Evolutionary conservation across 2,113 vertebrate species (phyloP), one percentile per base, ranked within the genome.

Genomic region (Mus pahari): DNA sequence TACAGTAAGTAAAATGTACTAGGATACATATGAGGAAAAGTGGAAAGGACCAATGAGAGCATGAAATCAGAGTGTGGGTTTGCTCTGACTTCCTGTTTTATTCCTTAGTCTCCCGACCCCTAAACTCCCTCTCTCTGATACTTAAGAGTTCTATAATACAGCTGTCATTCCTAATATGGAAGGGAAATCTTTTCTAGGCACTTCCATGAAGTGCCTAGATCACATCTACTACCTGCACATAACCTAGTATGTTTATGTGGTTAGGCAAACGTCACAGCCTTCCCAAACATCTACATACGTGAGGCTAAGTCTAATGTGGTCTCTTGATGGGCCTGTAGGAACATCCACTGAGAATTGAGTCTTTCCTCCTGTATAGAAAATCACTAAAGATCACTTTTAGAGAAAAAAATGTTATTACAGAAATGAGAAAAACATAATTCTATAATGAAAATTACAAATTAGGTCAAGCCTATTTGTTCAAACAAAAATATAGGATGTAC

Each of bases 381-480:
- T 95, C 68, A 70, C 62, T 60, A 90, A 71, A 5, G 22, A 5
- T 70, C 48, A 62, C 20, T 50, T 1, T 89, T 2, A 2, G 55
- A 5, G 6, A 10, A 42, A 31, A 50, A 20, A 87, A 48, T 42
- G 11, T 13, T 75, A 55, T 33, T 94, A 2, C 33, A 68, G 20
- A 89, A 71, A 91, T 55, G 86, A 94, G 36, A 93, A 88, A 88
- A 24, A 77, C 10, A 75, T 22, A 53, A 73, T 73, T 36, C 19
- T 90, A 83, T 42, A 82, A 55, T 92, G 31, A 92, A 94, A 88
- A 94, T 74, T 39, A 19, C 58, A 91, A 96, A 79, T n/a, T 36
- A 78, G 71, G 77, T 89, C 33, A 12, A 53, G 5, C 60, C 60
- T 45, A 12, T 71, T 81, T 86, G 3, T 50, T 26, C 66, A 79